Percentiles rank a stretch among this genome's conserved stretches.
Evolutionary conservation across 1,140 invertebrate genomes (phyloP).

Genomic region (Drosophila neocordata): DNA sequence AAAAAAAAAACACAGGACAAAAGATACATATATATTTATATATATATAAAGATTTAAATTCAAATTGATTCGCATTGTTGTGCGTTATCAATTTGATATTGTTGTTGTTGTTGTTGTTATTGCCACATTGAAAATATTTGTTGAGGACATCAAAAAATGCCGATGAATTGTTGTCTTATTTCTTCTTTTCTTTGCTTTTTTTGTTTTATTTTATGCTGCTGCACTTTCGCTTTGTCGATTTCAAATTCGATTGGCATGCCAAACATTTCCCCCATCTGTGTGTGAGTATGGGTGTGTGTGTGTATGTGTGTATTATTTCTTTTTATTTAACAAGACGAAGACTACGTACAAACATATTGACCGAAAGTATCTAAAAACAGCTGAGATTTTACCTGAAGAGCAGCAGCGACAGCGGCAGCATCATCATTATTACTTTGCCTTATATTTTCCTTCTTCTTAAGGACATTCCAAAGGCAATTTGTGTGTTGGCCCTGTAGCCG

Average conservation of each 20-base stretch:
- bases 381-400: slow-evolving; percentile 38
- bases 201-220: too few species aligned
- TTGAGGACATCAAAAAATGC: slow-evolving; percentile 11
- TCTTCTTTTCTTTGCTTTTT: background rate
- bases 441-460: slow-evolving; percentile 74
- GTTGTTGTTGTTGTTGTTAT: slow-evolving; percentile 2
- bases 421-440: slow-evolving; percentile 72
- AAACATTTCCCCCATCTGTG: slow-evolving; percentile 11
- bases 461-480: slow-evolving; percentile 83
- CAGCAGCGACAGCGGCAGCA: slow-evolving; percentile 37
- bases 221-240: background rate
- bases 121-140: background rate
- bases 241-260: slow-evolving; percentile 35
- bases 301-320: background rate
- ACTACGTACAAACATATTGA: slow-evolving; percentile 25
- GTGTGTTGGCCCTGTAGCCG: slow-evolving; percentile 28
- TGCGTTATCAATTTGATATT: slow-evolving; percentile 4
- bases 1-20: background rate
- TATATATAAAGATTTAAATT: slow-evolving; percentile 12
- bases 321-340: slow-evolving; percentile 54
- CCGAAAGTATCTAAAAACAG: slow-evolving; percentile 20
- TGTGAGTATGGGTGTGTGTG: background rate
- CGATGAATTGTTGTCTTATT: slow-evolving; percentile 5
- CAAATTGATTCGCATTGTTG: background rate
- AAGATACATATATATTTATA: slow-evolving; percentile 1